Percentiles rank a stretch among this genome's conserved stretches.
Conservation (phyloP, 2,888 invertebrate species). For the Chrysina gloriosa region DNA sequence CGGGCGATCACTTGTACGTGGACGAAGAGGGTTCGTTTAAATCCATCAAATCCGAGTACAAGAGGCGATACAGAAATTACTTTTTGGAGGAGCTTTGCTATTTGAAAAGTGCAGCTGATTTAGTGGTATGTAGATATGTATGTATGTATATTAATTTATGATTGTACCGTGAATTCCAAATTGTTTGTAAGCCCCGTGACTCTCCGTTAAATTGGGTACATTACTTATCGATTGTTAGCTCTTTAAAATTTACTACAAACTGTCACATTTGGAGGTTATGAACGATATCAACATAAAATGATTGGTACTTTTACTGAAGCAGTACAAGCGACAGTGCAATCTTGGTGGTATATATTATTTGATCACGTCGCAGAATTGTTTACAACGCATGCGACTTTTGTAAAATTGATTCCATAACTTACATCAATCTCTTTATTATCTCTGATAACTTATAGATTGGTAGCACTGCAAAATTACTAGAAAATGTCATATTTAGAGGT, state of each 20-base stretch:
- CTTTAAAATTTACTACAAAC: too few relatives aligned
- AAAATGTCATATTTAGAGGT: too few relatives aligned
- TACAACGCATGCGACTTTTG: background rate
- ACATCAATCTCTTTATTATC: background rate
- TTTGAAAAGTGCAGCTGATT: background rate
- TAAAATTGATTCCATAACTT: background rate
- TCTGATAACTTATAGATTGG: background rate
- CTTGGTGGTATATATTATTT: too few relatives aligned
- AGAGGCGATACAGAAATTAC: slow-evolving; percentile 57
- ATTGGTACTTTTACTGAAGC: too few relatives aligned
- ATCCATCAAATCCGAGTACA: slow-evolving; percentile 61
- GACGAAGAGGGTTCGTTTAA: slow-evolving; percentile 61
- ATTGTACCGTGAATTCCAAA: background rate
- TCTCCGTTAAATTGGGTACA: too few relatives aligned
- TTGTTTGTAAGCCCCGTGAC: too few relatives aligned
- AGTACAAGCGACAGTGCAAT: too few relatives aligned
- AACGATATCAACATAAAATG: too few relatives aligned
- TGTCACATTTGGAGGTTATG: too few relatives aligned
- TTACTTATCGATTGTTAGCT: too few relatives aligned
- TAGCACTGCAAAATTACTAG: too few relatives aligned
- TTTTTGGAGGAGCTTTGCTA: slow-evolving; percentile 39
- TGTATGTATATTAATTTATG: background rate
- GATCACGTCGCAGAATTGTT: too few relatives aligned
- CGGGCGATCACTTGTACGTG: slow-evolving; percentile 58
- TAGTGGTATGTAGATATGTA: slow-evolving; percentile 10